These are phyloP conservation scores for Halisarca cf. caerulea DNA, from an alignment of 37 sponge, comb jelly and placozoan genomes.

Conservation along the genomic window DNA sequence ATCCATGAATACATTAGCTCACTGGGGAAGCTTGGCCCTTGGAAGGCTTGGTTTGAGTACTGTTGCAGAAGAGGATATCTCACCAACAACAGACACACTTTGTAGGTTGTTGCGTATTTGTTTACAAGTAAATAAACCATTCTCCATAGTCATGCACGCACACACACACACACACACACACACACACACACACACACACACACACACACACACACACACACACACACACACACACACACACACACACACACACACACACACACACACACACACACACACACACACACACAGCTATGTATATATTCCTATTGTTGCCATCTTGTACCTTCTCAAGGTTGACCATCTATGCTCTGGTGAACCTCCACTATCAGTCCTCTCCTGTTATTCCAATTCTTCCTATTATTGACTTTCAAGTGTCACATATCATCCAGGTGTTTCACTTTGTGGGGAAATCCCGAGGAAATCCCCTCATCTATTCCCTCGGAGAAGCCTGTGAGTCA, in stretches of 20 bases:
- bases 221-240: no score
- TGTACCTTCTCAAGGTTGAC: slow-evolving; percentile 36
- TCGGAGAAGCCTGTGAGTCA: slow-evolving; percentile 41
- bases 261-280: neutral
- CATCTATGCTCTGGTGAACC: slow-evolving; percentile 53
- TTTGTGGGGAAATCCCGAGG: slow-evolving; percentile 34
- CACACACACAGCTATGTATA: neutral
- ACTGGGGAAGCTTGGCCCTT: slow-evolving; percentile 58
- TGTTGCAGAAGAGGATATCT: slow-evolving; percentile 73
- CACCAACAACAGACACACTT: slow-evolving; percentile 63
- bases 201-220: no score
- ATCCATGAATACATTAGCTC: slow-evolving; percentile 56
- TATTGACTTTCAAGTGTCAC: slow-evolving; percentile 36
- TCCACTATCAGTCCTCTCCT: slow-evolving; percentile 58
- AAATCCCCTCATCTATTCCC: slow-evolving; percentile 59
- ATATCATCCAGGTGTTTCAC: slow-evolving; percentile 37
- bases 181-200: no score
- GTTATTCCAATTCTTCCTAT: slow-evolving; percentile 52
- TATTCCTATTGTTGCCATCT: neutral
- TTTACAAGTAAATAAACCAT: neutral
- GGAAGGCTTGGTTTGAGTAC: slow-evolving; percentile 69
- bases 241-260: no score
- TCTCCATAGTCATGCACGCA: no score
- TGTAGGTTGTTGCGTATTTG: slow-evolving; percentile 27
- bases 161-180: no score